These are phyloP conservation scores for Tautogolabrus adspersus DNA, from an alignment of 2,113 vertebrate species.

Conservation along the genomic window DNA sequence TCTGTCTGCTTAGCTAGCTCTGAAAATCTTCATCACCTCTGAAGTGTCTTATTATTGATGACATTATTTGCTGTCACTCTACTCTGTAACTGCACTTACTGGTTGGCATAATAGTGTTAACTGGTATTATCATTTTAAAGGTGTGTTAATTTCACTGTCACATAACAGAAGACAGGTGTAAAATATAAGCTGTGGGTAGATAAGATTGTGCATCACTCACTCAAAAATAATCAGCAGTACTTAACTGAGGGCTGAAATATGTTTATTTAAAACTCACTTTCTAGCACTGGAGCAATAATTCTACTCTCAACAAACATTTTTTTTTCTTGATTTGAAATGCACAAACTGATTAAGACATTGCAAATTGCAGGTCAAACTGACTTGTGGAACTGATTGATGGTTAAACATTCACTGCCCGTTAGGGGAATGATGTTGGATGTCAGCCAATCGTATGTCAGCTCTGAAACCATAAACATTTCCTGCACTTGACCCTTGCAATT, in stretches of 20 bases:
- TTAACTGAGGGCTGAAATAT: neutral
- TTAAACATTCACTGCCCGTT: too few species aligned
- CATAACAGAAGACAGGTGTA: slow-evolving; percentile 19
- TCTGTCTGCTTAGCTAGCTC: neutral
- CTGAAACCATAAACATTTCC: too few species aligned
- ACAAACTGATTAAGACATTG: too few species aligned
- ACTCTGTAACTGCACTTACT: slow-evolving; percentile 32
- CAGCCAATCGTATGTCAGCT: too few species aligned
- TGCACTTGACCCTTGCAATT: too few species aligned
- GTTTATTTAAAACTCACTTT: neutral
- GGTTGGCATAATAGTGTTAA: slow-evolving; percentile 25
- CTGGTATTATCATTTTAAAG: slow-evolving; percentile 50
- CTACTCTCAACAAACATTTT: too few species aligned
- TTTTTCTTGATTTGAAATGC: too few species aligned
- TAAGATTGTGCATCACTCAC: too few species aligned
- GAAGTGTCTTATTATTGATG: slow-evolving; percentile 21
- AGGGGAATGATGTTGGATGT: too few species aligned
- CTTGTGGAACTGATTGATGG: too few species aligned
- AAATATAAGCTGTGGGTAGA: slow-evolving; percentile 8
- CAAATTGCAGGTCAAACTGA: too few species aligned
- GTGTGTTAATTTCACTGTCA: slow-evolving; percentile 26
- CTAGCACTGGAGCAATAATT: neutral
- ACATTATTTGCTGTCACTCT: slow-evolving; percentile 2
- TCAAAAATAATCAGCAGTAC: too few species aligned
- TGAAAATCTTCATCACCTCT: slow-evolving; percentile 36